phyloP scores from a whole-genome alignment of 2,888 invertebrate genomes.

The Endotricha flammealis region DNA sequence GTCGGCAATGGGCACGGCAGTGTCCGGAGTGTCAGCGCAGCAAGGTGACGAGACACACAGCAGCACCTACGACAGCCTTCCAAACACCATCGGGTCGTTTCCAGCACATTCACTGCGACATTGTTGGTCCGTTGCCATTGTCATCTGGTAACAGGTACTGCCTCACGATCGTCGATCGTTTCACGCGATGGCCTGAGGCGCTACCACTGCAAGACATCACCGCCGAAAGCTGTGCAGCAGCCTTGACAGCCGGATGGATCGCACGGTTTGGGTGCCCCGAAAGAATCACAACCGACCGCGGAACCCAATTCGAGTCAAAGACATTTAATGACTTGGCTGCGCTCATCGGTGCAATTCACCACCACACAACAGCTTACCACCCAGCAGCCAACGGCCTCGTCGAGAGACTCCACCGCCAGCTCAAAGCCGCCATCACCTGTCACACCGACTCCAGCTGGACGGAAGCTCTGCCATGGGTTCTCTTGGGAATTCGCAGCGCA shows the following conservation, averaged over 20 bases:
- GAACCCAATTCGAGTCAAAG: constrained; percentile 25
- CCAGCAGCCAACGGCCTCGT: constrained; percentile 5
- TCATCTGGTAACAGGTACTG: constrained; percentile 22
- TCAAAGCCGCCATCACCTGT: neutral
- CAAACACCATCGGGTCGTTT: constrained; percentile 29
- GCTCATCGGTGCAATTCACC: neutral
- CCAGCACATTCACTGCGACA: constrained; percentile 34
- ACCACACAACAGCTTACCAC: constrained; percentile 6
- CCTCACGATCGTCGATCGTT: constrained; percentile 28
- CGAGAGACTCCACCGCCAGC: neutral
- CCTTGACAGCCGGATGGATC: constrained; percentile 26
- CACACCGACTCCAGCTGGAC: neutral
- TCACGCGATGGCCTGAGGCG: constrained; percentile 41
- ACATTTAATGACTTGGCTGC: neutral
- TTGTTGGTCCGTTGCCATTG: constrained; percentile 22
- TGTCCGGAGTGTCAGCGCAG: constrained; percentile 37
- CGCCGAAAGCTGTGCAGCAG: constrained; percentile 34
- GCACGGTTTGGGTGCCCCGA: constrained; percentile 20
- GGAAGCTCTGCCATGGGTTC: neutral
- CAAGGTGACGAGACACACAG: constrained; percentile 27
- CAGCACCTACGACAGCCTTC: neutral
- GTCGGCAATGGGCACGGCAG: constrained; percentile 23
- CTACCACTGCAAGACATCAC: constrained; percentile 32
- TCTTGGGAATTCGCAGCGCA: constrained; percentile 1
- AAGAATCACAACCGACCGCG: constrained; percentile 38